Conservation (phyloP, 2,113 vertebrate genomes). For the Siphamia tubifer region DNA sequence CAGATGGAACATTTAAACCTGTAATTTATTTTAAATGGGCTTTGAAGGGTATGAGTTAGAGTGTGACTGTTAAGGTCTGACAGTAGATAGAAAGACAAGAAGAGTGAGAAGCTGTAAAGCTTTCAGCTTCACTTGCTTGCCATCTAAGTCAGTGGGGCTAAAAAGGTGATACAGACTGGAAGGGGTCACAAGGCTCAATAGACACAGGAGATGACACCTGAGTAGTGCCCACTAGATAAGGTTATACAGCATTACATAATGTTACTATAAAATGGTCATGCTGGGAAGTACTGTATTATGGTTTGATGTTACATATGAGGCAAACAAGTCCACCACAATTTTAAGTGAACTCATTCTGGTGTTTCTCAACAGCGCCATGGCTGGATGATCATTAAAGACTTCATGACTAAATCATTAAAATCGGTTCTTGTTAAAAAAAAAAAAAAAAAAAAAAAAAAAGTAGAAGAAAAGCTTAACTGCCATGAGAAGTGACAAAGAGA, state of each 20-base stretch:
- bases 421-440: too few species aligned
- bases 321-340: not conserved
- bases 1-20: not conserved
- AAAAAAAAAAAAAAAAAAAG: too few species aligned
- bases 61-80: conserved; percentile 17
- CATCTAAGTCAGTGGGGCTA: not conserved
- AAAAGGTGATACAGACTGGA: conserved; percentile 5
- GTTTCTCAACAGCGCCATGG: not conserved
- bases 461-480: too few species aligned
- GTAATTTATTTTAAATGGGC: not conserved
- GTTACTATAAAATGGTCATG: conserved; percentile 49
- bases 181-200: conserved; percentile 44
- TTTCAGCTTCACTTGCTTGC: conserved; percentile 11
- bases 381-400: not conserved
- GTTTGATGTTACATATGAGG: conserved; percentile 27
- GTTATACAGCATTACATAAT: conserved; percentile 56
- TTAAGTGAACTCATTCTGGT: not conserved
- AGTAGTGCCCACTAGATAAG: conserved; percentile 52
- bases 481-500: conserved; percentile 38
- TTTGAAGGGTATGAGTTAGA: conserved; percentile 10
- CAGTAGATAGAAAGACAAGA: conserved; percentile 20
- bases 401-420: conserved; percentile 38
- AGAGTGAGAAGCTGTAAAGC: not conserved
- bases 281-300: conserved; percentile 33
- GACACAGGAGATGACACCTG: conserved; percentile 46